Evolutionary conservation across 2,888 invertebrate species (phyloP).

Genomic region (Blomia tropicalis): DNA sequence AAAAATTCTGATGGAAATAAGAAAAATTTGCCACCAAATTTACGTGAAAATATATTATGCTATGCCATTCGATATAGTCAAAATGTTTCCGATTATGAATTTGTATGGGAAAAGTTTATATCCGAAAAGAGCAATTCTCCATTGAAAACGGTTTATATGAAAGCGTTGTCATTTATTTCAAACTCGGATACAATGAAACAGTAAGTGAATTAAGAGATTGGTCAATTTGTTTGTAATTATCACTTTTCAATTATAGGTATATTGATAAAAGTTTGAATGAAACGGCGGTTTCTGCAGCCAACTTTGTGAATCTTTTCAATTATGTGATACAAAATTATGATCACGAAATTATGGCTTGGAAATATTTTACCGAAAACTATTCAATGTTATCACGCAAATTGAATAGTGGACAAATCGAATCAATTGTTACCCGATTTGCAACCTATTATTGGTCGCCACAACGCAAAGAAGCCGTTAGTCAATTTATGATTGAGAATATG

Average conservation of each 20-base stretch:
- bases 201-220: conserved; percentile 1
- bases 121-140: background rate
- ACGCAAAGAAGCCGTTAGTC: background rate
- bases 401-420: background rate
- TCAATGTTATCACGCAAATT: conserved; percentile 21
- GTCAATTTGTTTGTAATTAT: background rate
- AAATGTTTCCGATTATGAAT: conserved; percentile 7
- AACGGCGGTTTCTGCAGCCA: conserved; percentile 58
- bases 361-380: conserved; percentile 58
- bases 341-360: conserved; percentile 62
- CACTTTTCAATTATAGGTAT: conserved; percentile 44
- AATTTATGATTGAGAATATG: conserved; percentile 7
- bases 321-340: conserved; percentile 53
- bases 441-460: background rate
- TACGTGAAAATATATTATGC: background rate
- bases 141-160: conserved; percentile 10
- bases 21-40: conserved; percentile 6
- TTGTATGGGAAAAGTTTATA: conserved; percentile 15
- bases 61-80: conserved; percentile 9
- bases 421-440: background rate
- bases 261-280: conserved; percentile 56
- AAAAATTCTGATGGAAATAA: background rate
- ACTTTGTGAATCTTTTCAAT: conserved; percentile 55
- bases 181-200: conserved; percentile 5
- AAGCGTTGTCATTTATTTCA: background rate